Conservation (phyloP, 2,888 invertebrate genomes). For the Dinocampus coccinellae region DNA sequence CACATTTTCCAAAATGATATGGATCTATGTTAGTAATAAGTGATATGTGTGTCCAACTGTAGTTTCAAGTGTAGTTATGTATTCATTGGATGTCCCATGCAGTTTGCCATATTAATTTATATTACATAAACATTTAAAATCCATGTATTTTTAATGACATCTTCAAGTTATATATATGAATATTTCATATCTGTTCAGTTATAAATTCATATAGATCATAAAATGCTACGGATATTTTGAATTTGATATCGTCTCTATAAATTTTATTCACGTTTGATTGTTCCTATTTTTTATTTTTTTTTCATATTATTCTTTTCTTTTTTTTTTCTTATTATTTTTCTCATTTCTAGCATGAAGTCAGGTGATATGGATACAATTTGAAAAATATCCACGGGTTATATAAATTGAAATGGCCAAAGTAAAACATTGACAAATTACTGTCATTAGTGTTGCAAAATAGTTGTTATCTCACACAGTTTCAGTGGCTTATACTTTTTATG, state of each 20-base stretch:
- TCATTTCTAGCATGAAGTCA: neutral
- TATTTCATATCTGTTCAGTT: too few species aligned
- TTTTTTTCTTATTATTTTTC: neutral
- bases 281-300: too few species aligned
- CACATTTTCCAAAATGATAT: slow-evolving; percentile 1
- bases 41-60: slow-evolving; percentile 11
- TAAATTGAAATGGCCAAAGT: slow-evolving; percentile 10
- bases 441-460: slow-evolving; percentile 37
- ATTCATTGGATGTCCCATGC: neutral
- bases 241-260: too few species aligned
- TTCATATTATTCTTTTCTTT: neutral
- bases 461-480: slow-evolving; percentile 44
- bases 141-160: too few species aligned
- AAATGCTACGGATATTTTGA: too few species aligned
- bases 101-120: neutral
- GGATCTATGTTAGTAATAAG: slow-evolving; percentile 24
- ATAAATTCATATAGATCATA: too few species aligned
- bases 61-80: neutral
- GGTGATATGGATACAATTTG: slow-evolving; percentile 39
- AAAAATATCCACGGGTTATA: slow-evolving; percentile 37
- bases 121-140: neutral
- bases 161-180: neutral
- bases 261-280: too few species aligned
- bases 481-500: neutral
- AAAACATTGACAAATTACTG: slow-evolving; percentile 49